Evolutionary conservation across 2,888 invertebrate genomes (phyloP).

Genomic region (Acholoe squamosa): DNA sequence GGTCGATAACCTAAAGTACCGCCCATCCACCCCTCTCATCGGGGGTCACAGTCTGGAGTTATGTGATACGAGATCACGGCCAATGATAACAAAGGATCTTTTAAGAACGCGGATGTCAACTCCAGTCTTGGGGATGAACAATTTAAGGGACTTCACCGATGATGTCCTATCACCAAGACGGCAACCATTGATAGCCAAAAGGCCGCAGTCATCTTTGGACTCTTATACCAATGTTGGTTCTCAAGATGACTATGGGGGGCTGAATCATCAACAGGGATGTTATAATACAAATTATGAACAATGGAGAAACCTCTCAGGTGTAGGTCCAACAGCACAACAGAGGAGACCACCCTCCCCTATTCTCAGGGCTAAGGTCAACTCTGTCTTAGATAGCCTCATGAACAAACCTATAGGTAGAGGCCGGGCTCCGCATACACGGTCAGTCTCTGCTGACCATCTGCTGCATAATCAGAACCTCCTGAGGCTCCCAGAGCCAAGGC

Average conservation of each 20-base stretch:
- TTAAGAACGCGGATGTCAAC: not conserved
- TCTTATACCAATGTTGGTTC: not conserved
- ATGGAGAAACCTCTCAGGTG: not conserved
- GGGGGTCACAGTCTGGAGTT: not conserved
- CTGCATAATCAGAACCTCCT: not conserved
- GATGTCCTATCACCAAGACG: not conserved
- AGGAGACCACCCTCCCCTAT: slow-evolving; percentile 44
- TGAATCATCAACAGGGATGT: no score
- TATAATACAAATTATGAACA: no score
- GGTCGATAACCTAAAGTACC: not conserved
- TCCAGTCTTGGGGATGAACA: not conserved
- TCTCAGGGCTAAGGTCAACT: slow-evolving; percentile 43
- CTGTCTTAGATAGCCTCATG: slow-evolving; percentile 31
- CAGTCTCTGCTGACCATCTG: not conserved
- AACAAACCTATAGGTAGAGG: not conserved
- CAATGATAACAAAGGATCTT: not conserved
- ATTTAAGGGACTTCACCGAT: not conserved
- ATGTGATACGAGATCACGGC: not conserved
- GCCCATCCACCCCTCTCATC: slow-evolving; percentile 30
- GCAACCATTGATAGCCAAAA: not conserved
- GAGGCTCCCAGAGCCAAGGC: not conserved
- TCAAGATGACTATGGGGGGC: not conserved
- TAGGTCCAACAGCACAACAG: not conserved
- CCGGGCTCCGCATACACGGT: not conserved
- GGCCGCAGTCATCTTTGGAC: not conserved